phyloP scores from a whole-genome alignment of 2,797 vertebrate genomes.

The Cheracebus regulus region DNA sequence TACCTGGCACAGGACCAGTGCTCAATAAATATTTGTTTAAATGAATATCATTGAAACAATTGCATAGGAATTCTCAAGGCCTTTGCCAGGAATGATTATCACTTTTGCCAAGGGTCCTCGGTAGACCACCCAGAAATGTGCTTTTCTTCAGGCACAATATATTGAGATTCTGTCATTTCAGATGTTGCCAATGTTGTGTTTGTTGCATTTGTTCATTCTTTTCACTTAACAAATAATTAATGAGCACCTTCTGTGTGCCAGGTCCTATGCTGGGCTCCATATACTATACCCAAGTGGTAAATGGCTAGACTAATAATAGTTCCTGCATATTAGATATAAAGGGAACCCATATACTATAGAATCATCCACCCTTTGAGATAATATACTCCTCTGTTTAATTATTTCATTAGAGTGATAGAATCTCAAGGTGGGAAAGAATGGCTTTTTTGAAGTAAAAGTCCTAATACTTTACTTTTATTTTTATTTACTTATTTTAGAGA shows the following conservation, averaged over 20 bases:
- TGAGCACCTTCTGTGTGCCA: background rate
- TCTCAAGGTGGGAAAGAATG: background rate
- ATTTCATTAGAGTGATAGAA: background rate
- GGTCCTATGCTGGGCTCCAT: background rate
- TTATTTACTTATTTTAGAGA: background rate
- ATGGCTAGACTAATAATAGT: background rate
- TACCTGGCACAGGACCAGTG: slow-evolving; percentile 3
- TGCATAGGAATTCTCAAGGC: background rate
- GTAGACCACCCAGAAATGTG: background rate
- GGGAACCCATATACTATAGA: background rate
- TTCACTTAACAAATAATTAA: slow-evolving; percentile 8
- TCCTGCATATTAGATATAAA: background rate
- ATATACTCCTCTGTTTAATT: background rate
- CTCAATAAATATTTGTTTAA: slow-evolving; percentile 41
- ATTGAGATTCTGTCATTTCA: slow-evolving; percentile 21
- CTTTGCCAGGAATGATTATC: background rate
- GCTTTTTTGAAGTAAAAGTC: background rate
- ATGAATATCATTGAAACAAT: background rate
- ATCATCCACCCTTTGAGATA: background rate
- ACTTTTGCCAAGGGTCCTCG: background rate
- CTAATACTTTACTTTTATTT: background rate
- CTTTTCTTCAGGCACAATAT: background rate
- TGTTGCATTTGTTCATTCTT: background rate
- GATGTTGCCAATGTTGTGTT: background rate
- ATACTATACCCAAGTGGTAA: background rate